Evolutionary conservation across 2,797 vertebrate species (phyloP).

Genomic region (Monodelphis domestica): DNA sequence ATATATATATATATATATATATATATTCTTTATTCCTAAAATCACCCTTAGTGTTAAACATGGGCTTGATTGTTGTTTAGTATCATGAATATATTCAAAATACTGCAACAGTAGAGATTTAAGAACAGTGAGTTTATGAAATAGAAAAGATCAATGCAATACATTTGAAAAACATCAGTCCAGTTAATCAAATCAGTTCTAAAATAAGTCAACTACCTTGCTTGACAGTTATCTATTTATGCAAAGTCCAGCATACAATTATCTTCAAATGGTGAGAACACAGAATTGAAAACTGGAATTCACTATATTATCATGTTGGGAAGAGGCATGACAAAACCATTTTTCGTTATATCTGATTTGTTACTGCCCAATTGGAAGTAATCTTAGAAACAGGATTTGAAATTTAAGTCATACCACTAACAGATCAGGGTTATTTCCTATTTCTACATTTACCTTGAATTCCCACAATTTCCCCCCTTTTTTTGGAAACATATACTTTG

Average conservation of each 20-base stretch:
- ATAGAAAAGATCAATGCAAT: not conserved
- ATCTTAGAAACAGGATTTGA: not conserved
- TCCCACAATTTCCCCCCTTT: not conserved
- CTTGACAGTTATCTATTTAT: not conserved
- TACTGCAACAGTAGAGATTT: conserved; percentile 16
- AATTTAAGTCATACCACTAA: not conserved
- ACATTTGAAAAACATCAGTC: not conserved
- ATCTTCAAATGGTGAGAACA: not conserved
- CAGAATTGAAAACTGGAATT: not conserved
- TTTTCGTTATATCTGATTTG: not conserved
- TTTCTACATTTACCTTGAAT: not conserved
- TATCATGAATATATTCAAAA: conserved; percentile 59
- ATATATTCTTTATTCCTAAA: conserved; percentile 76
- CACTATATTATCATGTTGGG: not conserved
- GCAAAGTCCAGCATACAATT: not conserved
- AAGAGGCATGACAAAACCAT: not conserved
- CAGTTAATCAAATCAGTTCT: conserved; percentile 3
- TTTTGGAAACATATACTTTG: not conserved
- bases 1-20: no score
- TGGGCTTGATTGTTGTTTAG: conserved; percentile 45
- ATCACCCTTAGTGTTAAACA: conserved; percentile 36
- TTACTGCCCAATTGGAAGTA: not conserved
- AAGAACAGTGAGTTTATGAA: not conserved
- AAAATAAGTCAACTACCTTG: not conserved
- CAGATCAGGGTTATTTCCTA: not conserved